Conservation (phyloP, 1,140 invertebrate species). For the Drusus annulatus region DNA sequence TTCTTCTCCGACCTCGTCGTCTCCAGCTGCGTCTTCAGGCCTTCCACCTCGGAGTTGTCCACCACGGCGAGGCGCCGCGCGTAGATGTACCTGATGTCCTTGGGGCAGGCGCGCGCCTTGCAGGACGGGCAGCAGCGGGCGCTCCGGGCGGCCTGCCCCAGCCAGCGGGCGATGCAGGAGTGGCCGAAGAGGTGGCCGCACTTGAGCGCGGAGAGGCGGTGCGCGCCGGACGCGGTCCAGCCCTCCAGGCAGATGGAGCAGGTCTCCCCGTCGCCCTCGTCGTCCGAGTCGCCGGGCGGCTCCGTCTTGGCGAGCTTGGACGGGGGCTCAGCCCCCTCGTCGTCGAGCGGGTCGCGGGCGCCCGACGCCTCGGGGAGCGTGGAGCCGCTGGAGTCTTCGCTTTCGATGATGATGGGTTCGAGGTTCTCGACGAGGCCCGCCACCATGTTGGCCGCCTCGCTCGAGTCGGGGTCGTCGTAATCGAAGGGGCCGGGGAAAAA, state of each 20-base stretch:
- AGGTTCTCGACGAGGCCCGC: background rate
- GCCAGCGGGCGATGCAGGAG: constrained; percentile 87
- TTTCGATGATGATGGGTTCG: constrained; percentile 12
- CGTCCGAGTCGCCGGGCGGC: constrained; percentile 60
- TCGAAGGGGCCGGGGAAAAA: too few species aligned
- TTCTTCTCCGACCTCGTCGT: constrained; percentile 63
- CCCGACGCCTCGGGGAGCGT: background rate
- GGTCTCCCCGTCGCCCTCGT: constrained; percentile 76
- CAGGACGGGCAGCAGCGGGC: constrained; percentile 86
- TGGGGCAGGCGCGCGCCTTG: constrained; percentile 81
- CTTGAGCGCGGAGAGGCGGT: constrained; percentile 85
- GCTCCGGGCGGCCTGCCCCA: constrained; percentile 68
- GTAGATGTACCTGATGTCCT: constrained; percentile 82
- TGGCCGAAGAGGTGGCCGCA: constrained; percentile 95
- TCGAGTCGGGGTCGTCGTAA: background rate
- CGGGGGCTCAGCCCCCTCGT: background rate
- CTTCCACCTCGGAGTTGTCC: constrained; percentile 71
- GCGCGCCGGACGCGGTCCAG: constrained; percentile 89
- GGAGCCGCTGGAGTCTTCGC: constrained; percentile 14
- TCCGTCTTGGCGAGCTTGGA: constrained; percentile 7
- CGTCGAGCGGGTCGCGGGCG: background rate
- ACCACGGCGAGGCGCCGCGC: constrained; percentile 69
- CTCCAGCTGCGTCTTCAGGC: constrained; percentile 71
- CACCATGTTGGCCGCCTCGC: background rate
- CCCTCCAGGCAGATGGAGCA: constrained; percentile 91